Conservation (phyloP, 2,113 vertebrate species). For the Odocoileus virginianus region DNA sequence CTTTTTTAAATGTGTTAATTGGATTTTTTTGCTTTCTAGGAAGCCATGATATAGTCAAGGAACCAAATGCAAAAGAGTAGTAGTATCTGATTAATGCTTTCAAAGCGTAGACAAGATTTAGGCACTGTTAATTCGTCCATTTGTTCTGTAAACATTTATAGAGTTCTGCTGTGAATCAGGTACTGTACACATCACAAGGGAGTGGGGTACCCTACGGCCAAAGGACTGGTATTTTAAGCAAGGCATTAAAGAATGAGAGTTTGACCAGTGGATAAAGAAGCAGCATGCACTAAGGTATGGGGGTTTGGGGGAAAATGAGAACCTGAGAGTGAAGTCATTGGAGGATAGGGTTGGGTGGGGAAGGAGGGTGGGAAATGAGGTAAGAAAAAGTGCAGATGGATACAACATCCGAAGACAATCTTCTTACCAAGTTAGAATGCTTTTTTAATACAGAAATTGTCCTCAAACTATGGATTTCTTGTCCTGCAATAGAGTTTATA, state of each 20-base stretch:
- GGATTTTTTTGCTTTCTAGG: conserved; percentile 5
- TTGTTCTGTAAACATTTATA: background rate
- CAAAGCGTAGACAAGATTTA: background rate
- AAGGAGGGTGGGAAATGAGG: background rate
- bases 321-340: background rate
- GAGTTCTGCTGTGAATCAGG: background rate
- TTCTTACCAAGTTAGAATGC: background rate
- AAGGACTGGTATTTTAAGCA: background rate
- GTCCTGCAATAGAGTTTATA: background rate
- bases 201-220: background rate
- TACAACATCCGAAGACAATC: background rate
- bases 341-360: background rate
- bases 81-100: background rate
- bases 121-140: background rate
- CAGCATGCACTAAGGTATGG: background rate
- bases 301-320: background rate
- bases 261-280: background rate
- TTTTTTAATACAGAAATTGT: background rate
- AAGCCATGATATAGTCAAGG: background rate
- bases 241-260: background rate
- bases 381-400: background rate
- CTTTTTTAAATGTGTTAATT: background rate
- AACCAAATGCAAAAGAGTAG: background rate
- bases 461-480: background rate
- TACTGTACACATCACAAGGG: background rate